phyloP scores from a whole-genome alignment of 2,113 vertebrate genomes.

The Fulica atra region DNA sequence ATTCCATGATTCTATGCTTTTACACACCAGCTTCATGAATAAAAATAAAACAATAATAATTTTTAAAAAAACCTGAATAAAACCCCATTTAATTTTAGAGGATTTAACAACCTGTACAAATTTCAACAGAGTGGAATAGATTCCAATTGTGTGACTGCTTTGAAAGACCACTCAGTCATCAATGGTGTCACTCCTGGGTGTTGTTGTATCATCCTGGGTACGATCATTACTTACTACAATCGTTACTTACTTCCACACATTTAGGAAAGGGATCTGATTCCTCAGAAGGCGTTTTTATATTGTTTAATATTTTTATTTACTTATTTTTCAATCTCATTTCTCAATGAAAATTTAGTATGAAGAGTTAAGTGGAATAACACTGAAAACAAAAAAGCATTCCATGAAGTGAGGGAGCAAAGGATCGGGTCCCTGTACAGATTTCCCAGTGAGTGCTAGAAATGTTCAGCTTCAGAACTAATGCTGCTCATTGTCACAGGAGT shows the following conservation, averaged over 20 bases:
- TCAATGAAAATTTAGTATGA: neutral
- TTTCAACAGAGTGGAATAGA: neutral
- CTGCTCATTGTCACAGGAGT: neutral
- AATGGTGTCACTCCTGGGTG: neutral
- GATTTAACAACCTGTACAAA: neutral
- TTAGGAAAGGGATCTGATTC: neutral
- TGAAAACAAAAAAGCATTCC: neutral
- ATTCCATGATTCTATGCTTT: neutral
- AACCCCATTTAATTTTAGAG: neutral
- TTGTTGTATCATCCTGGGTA: neutral
- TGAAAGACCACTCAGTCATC: neutral
- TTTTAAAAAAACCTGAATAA: conserved; percentile 16
- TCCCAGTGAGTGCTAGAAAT: neutral
- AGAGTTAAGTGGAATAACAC: neutral
- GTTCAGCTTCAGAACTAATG: neutral
- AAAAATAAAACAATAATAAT: too few relatives aligned
- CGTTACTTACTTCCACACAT: neutral
- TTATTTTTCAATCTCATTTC: neutral
- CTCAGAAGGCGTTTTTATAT: neutral
- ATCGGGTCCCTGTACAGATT: neutral
- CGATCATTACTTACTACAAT: neutral
- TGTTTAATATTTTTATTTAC: neutral
- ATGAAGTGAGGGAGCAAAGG: neutral
- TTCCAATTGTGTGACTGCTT: neutral
- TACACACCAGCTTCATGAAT: neutral